Conservation (phyloP, 2,888 invertebrate genomes). For the Criorhina ranunculi region DNA sequence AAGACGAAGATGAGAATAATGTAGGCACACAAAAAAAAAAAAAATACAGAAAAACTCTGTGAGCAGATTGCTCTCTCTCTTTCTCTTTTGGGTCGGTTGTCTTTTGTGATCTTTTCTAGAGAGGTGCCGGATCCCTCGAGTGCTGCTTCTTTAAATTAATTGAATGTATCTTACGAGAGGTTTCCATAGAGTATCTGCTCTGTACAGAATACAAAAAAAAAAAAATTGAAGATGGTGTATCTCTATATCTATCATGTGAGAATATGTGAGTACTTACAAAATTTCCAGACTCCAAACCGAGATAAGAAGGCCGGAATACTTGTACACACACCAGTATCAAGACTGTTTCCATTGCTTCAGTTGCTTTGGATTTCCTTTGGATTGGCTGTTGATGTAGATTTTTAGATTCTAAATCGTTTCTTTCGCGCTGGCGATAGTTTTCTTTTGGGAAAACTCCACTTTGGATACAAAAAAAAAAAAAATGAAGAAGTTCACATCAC, state of each 20-base stretch:
- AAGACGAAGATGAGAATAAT: conserved; percentile 38
- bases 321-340: conserved; percentile 12
- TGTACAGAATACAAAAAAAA: conserved; percentile 12
- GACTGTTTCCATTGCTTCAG: background rate
- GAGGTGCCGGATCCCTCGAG: conserved; percentile 74
- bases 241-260: conserved; percentile 61
- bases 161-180: conserved; percentile 70
- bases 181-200: conserved; percentile 38
- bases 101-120: conserved; percentile 71
- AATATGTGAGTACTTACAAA: conserved; percentile 62
- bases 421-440: conserved; percentile 15
- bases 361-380: background rate
- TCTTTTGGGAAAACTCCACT: conserved; percentile 51
- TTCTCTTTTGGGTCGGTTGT: conserved; percentile 16
- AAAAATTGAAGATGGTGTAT: conserved; percentile 27
- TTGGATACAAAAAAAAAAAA: no score
- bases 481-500: conserved; percentile 20
- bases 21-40: conserved; percentile 48
- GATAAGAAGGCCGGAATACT: conserved; percentile 47
- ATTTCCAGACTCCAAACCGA: conserved; percentile 31
- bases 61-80: conserved; percentile 45
- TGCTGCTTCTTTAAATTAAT: conserved; percentile 73
- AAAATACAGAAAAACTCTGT: no score
- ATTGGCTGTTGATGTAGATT: background rate
- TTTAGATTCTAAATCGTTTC: conserved; percentile 10